phyloP scores from a whole-genome alignment of 2,797 vertebrate genomes.

The Anguilla pacifica region DNA sequence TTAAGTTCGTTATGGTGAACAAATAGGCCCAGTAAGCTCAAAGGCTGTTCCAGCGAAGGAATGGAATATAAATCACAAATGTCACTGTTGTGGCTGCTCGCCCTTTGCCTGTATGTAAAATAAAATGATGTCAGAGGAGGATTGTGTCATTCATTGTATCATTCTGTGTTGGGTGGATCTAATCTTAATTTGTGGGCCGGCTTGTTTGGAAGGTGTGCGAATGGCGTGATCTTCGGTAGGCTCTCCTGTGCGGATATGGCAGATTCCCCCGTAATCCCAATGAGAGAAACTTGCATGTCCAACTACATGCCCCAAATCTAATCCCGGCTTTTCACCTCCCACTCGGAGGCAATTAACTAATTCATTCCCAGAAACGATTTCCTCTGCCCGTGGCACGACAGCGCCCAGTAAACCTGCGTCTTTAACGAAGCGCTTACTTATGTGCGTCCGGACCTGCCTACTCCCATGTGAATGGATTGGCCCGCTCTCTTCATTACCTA shows the following conservation, averaged over 20 bases:
- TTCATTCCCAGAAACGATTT: conserved; percentile 27
- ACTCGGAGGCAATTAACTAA: conserved; percentile 36
- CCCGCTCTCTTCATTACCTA: conserved; percentile 17
- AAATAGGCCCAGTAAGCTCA: not conserved
- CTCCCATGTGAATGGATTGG: not conserved
- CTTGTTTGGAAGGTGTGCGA: not conserved
- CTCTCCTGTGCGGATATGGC: not conserved
- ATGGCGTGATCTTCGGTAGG: not conserved
- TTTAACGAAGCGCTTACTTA: not conserved
- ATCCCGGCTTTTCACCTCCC: conserved; percentile 20
- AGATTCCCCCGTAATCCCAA: conserved; percentile 33
- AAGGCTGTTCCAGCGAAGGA: not conserved
- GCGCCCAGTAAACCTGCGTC: not conserved
- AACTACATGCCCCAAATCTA: conserved; percentile 25
- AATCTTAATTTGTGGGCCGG: not conserved
- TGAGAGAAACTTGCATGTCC: conserved; percentile 32
- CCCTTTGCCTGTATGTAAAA: not conserved
- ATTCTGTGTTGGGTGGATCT: not conserved
- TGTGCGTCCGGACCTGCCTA: not conserved
- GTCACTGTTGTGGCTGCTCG: not conserved
- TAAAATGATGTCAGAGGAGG: not conserved
- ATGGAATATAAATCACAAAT: not conserved
- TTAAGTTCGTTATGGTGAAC: not conserved
- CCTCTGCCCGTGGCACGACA: not conserved
- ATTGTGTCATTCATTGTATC: not conserved